These are phyloP conservation scores for Polietes domitor DNA, from an alignment of 2,888 invertebrate species.

Conservation along the genomic window DNA sequence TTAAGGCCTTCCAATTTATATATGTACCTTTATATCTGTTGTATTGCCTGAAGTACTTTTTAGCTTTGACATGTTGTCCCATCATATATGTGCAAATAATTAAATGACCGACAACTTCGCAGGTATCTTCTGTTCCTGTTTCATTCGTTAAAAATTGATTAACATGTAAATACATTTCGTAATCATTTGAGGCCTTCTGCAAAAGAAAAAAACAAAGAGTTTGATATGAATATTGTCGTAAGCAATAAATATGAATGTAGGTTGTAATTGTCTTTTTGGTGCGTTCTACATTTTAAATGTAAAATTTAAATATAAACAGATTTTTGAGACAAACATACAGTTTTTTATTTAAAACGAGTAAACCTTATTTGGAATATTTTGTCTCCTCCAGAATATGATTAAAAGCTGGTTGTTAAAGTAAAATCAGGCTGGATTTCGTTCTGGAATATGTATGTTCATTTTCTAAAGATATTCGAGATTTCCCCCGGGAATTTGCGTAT, in stretches of 20 bases:
- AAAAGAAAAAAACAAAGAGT: too few relatives aligned
- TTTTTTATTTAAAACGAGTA: too few relatives aligned
- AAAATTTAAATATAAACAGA: neutral
- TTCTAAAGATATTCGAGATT: too few relatives aligned
- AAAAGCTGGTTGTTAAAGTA: too few relatives aligned
- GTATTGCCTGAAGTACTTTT: conserved; percentile 56
- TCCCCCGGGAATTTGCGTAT: too few relatives aligned
- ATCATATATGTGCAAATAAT: conserved; percentile 63
- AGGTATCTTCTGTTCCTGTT: conserved; percentile 51
- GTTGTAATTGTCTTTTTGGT: too few relatives aligned
- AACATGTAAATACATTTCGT: conserved; percentile 66
- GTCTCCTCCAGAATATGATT: too few relatives aligned
- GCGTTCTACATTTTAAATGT: neutral
- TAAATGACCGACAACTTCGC: conserved; percentile 63
- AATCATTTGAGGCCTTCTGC: conserved; percentile 64
- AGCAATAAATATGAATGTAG: neutral
- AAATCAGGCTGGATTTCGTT: too few relatives aligned
- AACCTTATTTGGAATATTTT: too few relatives aligned
- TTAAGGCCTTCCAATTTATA: neutral
- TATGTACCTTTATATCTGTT: conserved; percentile 65
- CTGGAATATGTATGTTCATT: too few relatives aligned
- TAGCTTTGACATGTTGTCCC: conserved; percentile 56
- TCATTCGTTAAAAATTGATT: conserved; percentile 20
- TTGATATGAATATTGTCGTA: neutral
- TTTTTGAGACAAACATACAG: too few relatives aligned